Conservation (phyloP, 2,113 vertebrate genomes). For the Chloropsis cyanopogon region DNA sequence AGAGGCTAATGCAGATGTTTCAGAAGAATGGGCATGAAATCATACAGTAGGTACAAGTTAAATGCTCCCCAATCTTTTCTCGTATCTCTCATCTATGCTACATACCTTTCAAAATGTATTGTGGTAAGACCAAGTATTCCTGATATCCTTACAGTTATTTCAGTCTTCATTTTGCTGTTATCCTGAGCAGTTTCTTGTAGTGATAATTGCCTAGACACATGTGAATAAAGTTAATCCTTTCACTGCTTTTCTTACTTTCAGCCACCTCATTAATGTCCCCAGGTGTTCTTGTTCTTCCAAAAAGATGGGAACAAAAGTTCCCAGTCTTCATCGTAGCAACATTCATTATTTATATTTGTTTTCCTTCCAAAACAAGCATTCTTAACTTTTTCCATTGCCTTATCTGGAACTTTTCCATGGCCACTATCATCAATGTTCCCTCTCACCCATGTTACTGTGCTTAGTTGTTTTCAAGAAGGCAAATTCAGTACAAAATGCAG, state of each 20-base stretch:
- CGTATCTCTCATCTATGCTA: background rate
- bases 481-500: background rate
- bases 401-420: background rate
- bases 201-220: background rate
- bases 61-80: background rate
- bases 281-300: background rate
- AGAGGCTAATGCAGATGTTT: background rate
- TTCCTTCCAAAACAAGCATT: conserved; percentile 8
- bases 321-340: background rate
- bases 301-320: background rate
- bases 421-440: background rate
- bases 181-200: background rate
- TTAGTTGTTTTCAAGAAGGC: background rate
- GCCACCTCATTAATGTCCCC: background rate
- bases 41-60: background rate
- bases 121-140: background rate
- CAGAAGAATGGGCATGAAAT: background rate
- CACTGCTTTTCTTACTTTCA: background rate
- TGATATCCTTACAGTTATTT: background rate
- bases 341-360: conserved; percentile 5
- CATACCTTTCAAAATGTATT: background rate
- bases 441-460: background rate
- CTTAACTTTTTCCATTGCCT: background rate
- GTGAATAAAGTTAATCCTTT: background rate
- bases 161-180: background rate